Evolutionary conservation across 2,888 invertebrate species (phyloP).

Genomic region (Eutolmus rufibarbis): DNA sequence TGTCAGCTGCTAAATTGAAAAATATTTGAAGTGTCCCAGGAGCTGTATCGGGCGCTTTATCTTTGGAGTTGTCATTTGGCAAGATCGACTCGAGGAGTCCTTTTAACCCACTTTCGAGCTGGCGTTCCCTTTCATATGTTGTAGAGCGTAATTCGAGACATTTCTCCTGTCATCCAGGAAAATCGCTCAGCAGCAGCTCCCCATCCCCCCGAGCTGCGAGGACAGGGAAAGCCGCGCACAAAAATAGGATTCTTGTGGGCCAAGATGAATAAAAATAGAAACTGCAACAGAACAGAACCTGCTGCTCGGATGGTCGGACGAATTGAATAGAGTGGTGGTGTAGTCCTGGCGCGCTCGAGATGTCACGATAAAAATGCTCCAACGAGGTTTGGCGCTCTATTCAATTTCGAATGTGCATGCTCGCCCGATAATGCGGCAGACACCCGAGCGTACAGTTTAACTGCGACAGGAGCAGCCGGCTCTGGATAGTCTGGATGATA

Average conservation of each 20-base stretch:
- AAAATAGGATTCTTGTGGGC: not conserved
- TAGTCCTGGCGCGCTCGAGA: not conserved
- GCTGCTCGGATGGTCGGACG: not conserved
- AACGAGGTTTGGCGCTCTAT: constrained; percentile 7
- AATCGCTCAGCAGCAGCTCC: not conserved
- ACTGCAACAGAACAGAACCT: not conserved
- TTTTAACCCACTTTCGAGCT: constrained; percentile 1
- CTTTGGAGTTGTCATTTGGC: constrained; percentile 7
- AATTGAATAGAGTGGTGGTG: not conserved
- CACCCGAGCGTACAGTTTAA: not conserved
- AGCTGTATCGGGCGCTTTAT: not conserved
- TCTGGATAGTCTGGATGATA: not conserved
- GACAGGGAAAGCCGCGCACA: not conserved
- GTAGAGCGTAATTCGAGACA: not conserved
- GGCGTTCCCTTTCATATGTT: not conserved
- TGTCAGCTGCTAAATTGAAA: not conserved
- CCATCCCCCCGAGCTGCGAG: not conserved
- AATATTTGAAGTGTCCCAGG: not conserved
- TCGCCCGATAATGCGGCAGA: not conserved
- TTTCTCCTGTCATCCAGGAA: not conserved
- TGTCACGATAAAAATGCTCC: constrained; percentile 25
- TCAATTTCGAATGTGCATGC: constrained; percentile 27
- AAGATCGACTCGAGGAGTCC: not conserved
- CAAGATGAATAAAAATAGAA: constrained; percentile 2
- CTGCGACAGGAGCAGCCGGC: not conserved